Evolutionary conservation across 2,797 vertebrate species (phyloP), one percentile per base, ranked within the genome.

Genomic region (Vultur gryphus): DNA sequence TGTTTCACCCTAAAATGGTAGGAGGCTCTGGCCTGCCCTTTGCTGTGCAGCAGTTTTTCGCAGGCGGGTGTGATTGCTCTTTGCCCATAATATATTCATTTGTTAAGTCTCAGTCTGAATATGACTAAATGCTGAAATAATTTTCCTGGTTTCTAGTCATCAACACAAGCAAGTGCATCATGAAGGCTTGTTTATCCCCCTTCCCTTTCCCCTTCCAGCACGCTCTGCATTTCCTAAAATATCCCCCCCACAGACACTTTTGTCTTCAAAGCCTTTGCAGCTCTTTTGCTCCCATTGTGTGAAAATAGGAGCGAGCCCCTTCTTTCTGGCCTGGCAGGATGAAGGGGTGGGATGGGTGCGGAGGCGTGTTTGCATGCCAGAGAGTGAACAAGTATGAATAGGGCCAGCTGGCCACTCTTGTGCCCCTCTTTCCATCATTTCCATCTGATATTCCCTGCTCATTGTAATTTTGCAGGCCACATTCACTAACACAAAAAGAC

Each of bases 341-440:
- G 44, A 6, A 76, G 84, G 95, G 94, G 44, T 86, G 91, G 92
- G 93, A 67, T 35, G 95, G 91, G 94, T 87, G 90, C 71, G 94
- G 92, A 92, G 91, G 59, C 13, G 41, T 48, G 61, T 79, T 81
- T 91, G 46, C 9, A 0, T 83, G 86, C 95, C 96, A 96, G 83
- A 76, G 67, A 90, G 89, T 13, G 71, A 93, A 92, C 87, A 93
- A 85, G 79, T 28, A 83, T 95, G 94, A 97, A 96, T 88, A 58
- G 92, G 90, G 87, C 90, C 95, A 97, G 96, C 96, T 96, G 97
- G 95, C 92, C 86, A 65, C 65, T 43, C 80, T 44, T 25, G 39
- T 52, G 86, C 79, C 89, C 10, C 0, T 67, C 92, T 26, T 85
- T 20, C 86, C 82, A 44, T 41, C 91, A 16, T 64, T 91, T 89